Evolutionary conservation across 2,797 vertebrate species (phyloP), one percentile per base, ranked within the genome.

Genomic region (Chiloscyllium punctatum): DNA sequence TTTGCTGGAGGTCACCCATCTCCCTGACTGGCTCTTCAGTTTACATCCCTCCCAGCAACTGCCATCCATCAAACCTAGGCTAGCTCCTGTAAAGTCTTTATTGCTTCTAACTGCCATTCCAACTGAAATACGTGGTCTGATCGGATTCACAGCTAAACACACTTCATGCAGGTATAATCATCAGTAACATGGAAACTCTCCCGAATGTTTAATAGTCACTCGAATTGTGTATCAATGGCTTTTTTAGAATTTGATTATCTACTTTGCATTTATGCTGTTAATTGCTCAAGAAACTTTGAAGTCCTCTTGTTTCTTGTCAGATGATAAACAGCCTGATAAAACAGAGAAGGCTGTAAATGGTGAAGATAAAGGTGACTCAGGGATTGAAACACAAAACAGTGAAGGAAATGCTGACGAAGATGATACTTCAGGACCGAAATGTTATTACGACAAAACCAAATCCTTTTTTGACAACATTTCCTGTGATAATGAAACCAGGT

Each of bases 401-500:
- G 99, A 99, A 97, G 98, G 98, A 57, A 97, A 98, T 95, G 97
- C 97, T 0, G 98, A 99, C 88, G 99, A 99, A 95, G 99, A 99
- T 86, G 97, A 99, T 94, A 97, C 98, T 0, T 98, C 97, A 91
- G 98, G 97, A 69, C 98, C 98, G 96, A 97, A 98, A 62, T 98
- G 98, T 96, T 99, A 99, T 97, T 99, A 99, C 48, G 99, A 99
- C 98, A 99, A 99, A 98, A 98, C 99, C 96, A 99, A 99, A 97
- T 99, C 99, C 95, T 99, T 99, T 98, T 99, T 99, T 87, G 99
- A 99, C 97, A 99, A 99, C 97, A 98, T 99, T 97, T 99, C 99
- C 95, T 99, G 98, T 97, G 98, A 99, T 96, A 95, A 57, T 74
- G 98, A 98, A 96, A 97, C 97, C 92, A 98, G 98, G 99, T 99